Percentiles rank a stretch among this genome's conserved stretches.
These are phyloP conservation scores for Nymphalis polychloros DNA, from an alignment of 2,888 invertebrate species.

Conservation along the genomic window DNA sequence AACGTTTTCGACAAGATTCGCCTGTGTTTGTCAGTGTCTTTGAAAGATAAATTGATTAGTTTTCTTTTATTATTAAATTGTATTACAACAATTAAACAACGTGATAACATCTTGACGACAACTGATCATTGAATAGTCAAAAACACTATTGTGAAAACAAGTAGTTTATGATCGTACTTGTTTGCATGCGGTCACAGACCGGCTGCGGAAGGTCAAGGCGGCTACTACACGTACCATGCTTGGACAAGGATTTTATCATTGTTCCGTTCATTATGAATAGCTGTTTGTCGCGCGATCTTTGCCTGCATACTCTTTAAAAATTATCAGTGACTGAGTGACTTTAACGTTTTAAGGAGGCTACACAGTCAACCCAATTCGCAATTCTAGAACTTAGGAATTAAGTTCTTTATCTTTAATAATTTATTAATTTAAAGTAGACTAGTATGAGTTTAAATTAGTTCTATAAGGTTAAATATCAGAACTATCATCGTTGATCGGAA, in stretches of 20 bases:
- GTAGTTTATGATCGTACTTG: constrained; percentile 37
- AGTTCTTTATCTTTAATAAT: too few species aligned
- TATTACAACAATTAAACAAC: not conserved
- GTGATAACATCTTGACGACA: not conserved
- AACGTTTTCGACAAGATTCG: not conserved
- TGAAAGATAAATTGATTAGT: not conserved
- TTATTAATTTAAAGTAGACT: too few species aligned
- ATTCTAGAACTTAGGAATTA: too few species aligned
- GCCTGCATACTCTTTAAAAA: not conserved
- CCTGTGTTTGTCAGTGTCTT: not conserved
- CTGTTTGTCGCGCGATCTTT: not conserved
- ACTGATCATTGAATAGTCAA: constrained; percentile 19
- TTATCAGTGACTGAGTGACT: not conserved
- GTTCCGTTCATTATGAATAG: constrained; percentile 47
- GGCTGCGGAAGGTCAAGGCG: constrained; percentile 63
- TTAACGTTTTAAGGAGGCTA: too few species aligned
- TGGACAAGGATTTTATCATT: constrained; percentile 47
- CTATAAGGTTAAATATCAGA: too few species aligned
- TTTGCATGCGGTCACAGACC: constrained; percentile 62
- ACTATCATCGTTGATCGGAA: too few species aligned
- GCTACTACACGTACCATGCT: constrained; percentile 26
- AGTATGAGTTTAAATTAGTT: too few species aligned
- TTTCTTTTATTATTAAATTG: not conserved
- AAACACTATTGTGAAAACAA: constrained; percentile 36
- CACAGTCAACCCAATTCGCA: too few species aligned